Evolutionary conservation across 1,140 invertebrate genomes (phyloP).

Genomic region (Tyrophagus putrescentiae): DNA sequence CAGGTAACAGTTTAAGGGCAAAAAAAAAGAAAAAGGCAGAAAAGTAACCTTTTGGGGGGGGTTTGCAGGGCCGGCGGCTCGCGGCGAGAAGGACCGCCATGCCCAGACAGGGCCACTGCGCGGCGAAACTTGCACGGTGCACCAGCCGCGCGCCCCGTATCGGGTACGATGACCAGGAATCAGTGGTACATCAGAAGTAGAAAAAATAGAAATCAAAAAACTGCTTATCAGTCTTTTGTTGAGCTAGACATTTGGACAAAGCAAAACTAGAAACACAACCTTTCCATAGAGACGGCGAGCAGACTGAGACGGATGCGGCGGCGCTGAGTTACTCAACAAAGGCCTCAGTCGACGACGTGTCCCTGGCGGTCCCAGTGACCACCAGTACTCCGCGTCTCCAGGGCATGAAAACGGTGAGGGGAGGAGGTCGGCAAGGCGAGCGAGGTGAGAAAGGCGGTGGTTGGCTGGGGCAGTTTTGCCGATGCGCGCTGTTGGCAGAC

Average conservation of each 20-base stretch:
- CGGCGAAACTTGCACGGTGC: slow-evolving; percentile 26
- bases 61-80: too few relatives aligned
- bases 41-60: too few relatives aligned
- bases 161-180: slow-evolving; percentile 29
- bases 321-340: slow-evolving; percentile 25
- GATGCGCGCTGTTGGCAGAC: too few relatives aligned
- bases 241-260: background rate
- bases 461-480: slow-evolving; percentile 21
- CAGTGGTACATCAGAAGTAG: slow-evolving; percentile 12
- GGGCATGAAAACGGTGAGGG: slow-evolving; percentile 26
- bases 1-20: too few relatives aligned
- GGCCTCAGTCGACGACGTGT: slow-evolving; percentile 23
- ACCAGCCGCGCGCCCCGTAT: slow-evolving; percentile 26
- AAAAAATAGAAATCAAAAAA: background rate
- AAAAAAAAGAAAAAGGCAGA: too few relatives aligned
- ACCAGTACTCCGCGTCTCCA: slow-evolving; percentile 27
- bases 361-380: slow-evolving; percentile 25
- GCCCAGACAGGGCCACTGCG: slow-evolving; percentile 25
- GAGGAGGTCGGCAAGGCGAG: slow-evolving; percentile 28
- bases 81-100: too few relatives aligned
- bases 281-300: slow-evolving; percentile 27
- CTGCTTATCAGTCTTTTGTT: background rate
- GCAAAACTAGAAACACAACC: slow-evolving; percentile 24
- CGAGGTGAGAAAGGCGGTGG: slow-evolving; percentile 26
- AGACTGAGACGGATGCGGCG: slow-evolving; percentile 27